Evolutionary conservation across 2,888 invertebrate species (phyloP).

Genomic region (Villa cingulata): DNA sequence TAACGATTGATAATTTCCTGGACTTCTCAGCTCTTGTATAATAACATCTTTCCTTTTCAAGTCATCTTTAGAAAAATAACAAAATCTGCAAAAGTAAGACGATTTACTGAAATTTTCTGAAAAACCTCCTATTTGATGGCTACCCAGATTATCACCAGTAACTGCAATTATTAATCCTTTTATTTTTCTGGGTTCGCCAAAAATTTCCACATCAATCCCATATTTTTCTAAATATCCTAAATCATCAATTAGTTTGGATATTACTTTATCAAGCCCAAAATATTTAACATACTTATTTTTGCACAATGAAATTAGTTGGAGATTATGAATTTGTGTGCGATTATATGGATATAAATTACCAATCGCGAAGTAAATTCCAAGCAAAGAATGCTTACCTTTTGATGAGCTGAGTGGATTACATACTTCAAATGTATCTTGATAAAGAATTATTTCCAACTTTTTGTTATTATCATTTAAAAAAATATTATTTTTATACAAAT

Average conservation of each 20-base stretch:
- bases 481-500: constrained; percentile 8
- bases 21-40: not conserved
- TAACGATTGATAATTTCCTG: not conserved
- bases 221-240: constrained; percentile 16
- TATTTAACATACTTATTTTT: constrained; percentile 17
- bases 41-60: not conserved
- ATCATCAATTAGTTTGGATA: constrained; percentile 17
- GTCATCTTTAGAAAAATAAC: constrained; percentile 1
- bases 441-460: constrained; percentile 17
- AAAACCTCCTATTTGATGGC: constrained; percentile 22
- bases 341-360: constrained; percentile 19
- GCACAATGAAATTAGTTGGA: constrained; percentile 21
- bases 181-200: constrained; percentile 10
- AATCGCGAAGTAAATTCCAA: constrained; percentile 21
- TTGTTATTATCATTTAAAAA: constrained; percentile 9
- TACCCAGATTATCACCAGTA: constrained; percentile 19
- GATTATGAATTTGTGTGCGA: constrained; percentile 16
- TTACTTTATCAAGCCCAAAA: constrained; percentile 17
- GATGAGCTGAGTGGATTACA: constrained; percentile 23
- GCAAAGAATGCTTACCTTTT: constrained; percentile 20
- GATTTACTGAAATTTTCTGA: constrained; percentile 18
- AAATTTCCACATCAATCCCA: constrained; percentile 14
- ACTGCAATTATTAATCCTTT: constrained; percentile 14
- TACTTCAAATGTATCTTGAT: constrained; percentile 22
- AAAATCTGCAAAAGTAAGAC: constrained; percentile 19